A percentile compares a stretch with the other conserved stretches of the same genome.
Conservation (phyloP, 1,140 invertebrate genomes). For the Drosophila sucinea region DNA sequence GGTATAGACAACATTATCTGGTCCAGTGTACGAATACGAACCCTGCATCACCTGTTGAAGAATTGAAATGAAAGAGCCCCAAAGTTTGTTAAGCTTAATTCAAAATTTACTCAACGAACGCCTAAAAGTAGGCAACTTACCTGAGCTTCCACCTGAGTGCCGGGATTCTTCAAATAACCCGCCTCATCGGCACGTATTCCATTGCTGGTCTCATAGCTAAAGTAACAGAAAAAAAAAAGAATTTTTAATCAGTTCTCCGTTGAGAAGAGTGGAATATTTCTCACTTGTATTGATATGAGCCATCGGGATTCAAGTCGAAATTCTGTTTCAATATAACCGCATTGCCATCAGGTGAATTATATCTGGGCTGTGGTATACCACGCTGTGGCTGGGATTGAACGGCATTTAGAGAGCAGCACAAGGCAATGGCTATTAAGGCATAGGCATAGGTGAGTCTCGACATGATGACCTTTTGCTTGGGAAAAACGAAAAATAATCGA, state of each 20-base stretch:
- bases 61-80: conserved; percentile 38
- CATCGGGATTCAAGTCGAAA: conserved; percentile 84
- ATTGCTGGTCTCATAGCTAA: conserved; percentile 87
- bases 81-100: conserved; percentile 12
- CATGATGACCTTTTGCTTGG: conserved; percentile 78
- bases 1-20: conserved; percentile 86
- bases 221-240: conserved; percentile 29
- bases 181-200: conserved; percentile 86
- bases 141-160: conserved; percentile 84
- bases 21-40: conserved; percentile 87
- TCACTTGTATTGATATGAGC: conserved; percentile 84
- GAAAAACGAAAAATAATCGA: conserved; percentile 17
- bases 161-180: conserved; percentile 85
- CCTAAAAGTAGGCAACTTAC: conserved; percentile 60
- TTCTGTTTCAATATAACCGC: conserved; percentile 83
- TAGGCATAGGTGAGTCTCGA: conserved; percentile 63
- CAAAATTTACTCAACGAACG: not conserved
- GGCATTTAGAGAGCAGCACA: conserved; percentile 58
- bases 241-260: not conserved
- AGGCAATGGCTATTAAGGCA: conserved; percentile 47
- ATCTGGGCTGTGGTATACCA: conserved; percentile 62
- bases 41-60: conserved; percentile 85
- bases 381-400: conserved; percentile 74
- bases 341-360: conserved; percentile 70
- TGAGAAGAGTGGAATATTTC: conserved; percentile 7